Conservation (phyloP, 2,797 vertebrate genomes). For the Molothrus ater region DNA sequence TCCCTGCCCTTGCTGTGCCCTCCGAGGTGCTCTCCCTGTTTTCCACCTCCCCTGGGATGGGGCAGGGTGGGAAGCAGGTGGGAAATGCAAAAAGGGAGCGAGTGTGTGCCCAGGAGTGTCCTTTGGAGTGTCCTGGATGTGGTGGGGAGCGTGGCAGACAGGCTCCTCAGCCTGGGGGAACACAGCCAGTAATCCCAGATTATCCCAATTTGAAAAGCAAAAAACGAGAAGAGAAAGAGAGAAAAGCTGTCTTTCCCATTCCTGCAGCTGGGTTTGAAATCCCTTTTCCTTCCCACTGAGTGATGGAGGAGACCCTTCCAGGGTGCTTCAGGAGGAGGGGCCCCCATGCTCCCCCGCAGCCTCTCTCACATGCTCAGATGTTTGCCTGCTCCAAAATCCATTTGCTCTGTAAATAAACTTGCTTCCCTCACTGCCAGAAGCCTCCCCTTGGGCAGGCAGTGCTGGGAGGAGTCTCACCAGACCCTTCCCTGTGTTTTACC, state of each 20-base stretch:
- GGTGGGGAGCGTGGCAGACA: neutral
- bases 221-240: neutral
- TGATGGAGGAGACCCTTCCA: neutral
- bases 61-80: neutral
- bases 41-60: neutral
- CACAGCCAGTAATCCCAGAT: neutral
- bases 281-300: neutral
- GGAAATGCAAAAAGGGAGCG: neutral
- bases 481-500: neutral
- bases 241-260: neutral
- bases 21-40: neutral
- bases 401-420: slow-evolving; percentile 63
- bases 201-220: neutral
- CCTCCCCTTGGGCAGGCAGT: slow-evolving; percentile 1
- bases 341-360: neutral
- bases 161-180: neutral
- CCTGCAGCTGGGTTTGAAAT: neutral
- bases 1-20: neutral
- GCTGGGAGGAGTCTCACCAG: neutral
- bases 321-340: neutral
- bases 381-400: slow-evolving; percentile 58
- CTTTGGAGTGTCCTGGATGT: neutral
- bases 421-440: slow-evolving; percentile 29
- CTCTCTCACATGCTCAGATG: slow-evolving; percentile 38
- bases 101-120: neutral